Percentiles rank a stretch among this genome's conserved stretches.
These are phyloP conservation scores for Potorous gilbertii DNA, from an alignment of 2,797 vertebrate species.

Conservation along the genomic window DNA sequence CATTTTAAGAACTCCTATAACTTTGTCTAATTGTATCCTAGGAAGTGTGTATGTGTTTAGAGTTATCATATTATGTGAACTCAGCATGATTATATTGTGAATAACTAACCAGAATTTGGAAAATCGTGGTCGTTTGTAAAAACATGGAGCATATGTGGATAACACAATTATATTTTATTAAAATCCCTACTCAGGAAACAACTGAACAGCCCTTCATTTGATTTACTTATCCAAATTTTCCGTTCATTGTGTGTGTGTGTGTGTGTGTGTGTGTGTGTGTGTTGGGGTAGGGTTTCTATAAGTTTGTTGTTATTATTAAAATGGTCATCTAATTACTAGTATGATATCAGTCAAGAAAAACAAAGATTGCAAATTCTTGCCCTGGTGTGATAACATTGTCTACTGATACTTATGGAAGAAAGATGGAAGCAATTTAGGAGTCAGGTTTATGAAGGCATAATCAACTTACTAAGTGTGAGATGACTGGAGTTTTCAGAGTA, in stretches of 20 bases:
- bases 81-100: background rate
- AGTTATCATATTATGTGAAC: background rate
- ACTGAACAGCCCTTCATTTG: background rate
- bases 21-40: background rate
- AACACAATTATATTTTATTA: background rate
- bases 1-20: background rate
- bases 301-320: background rate
- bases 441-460: background rate
- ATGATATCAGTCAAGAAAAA: conserved; percentile 41
- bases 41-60: too few species aligned
- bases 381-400: conserved; percentile 53
- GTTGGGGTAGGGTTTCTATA: background rate
- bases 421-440: conserved; percentile 30
- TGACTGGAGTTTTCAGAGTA: conserved; percentile 46
- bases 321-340: conserved; percentile 47
- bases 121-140: too few species aligned
- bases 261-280: too few species aligned
- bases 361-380: conserved; percentile 35
- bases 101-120: conserved; percentile 24
- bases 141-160: too few species aligned
- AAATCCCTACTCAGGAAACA: background rate
- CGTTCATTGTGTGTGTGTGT: too few species aligned
- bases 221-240: background rate
- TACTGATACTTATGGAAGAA: conserved; percentile 40
- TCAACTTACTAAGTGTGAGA: background rate